Conservation (phyloP, 2,888 invertebrate species). For the Chaitophorus viminalis region DNA sequence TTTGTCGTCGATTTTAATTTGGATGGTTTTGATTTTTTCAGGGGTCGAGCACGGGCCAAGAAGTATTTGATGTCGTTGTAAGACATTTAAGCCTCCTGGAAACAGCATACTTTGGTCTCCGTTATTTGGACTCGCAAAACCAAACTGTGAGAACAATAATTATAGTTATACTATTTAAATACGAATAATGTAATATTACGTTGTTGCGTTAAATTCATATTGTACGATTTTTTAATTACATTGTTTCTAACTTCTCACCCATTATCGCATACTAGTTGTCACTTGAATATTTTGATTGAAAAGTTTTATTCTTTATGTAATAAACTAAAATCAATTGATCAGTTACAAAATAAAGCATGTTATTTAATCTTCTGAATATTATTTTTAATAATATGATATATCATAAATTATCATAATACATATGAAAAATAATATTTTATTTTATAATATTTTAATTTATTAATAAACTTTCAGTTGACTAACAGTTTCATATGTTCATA, state of each 20-base stretch:
- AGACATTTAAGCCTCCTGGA: constrained; percentile 92
- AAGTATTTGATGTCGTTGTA: constrained; percentile 90
- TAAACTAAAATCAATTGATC: background rate
- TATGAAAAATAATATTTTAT: no score
- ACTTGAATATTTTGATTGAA: no score
- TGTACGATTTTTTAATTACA: no score
- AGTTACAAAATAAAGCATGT: background rate
- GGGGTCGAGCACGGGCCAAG: constrained; percentile 91
- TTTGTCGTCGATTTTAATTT: background rate
- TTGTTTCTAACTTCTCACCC: no score
- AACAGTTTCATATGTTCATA: background rate
- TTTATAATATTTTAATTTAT: no score
- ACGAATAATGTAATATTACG: background rate
- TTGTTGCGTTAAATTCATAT: no score
- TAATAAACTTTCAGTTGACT: background rate
- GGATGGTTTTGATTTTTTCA: constrained; percentile 69
- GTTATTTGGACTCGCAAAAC: constrained; percentile 90
- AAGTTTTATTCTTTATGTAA: no score
- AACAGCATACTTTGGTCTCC: constrained; percentile 94
- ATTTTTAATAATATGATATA: no score
- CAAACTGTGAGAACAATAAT: constrained; percentile 82
- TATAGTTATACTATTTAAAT: background rate
- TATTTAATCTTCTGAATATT: no score
- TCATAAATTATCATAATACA: no score
- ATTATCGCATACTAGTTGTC: no score